A percentile compares a stretch with the other conserved stretches of the same genome.
Conservation (phyloP, 2,888 invertebrate genomes). For the Zygogramma bicolorata region DNA sequence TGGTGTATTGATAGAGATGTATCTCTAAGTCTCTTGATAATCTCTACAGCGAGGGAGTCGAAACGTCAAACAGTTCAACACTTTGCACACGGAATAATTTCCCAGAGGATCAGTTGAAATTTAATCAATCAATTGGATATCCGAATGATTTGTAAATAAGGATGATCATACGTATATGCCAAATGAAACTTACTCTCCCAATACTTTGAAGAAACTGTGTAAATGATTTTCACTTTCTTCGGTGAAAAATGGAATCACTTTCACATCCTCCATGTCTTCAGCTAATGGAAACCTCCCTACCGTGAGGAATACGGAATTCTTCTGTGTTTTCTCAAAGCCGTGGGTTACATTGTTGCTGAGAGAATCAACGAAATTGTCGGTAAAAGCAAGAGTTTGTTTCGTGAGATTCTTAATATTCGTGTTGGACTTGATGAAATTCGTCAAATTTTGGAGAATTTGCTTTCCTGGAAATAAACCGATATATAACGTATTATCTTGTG, state of each 20-base stretch:
- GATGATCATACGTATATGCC: background rate
- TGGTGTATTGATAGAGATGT: too few species aligned
- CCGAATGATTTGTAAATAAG: too few species aligned
- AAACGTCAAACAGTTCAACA: too few species aligned
- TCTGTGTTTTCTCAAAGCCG: constrained; percentile 35
- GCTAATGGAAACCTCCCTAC: constrained; percentile 30
- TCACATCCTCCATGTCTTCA: constrained; percentile 16
- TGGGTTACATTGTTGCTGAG: constrained; percentile 10
- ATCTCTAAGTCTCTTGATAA: too few species aligned
- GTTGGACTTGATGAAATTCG: constrained; percentile 63
- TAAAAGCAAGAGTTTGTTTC: constrained; percentile 72
- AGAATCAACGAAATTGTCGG: constrained; percentile 90
- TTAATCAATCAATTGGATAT: too few species aligned
- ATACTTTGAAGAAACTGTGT: constrained; percentile 25
- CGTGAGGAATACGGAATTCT: constrained; percentile 50
- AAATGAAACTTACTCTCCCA: constrained; percentile 37
- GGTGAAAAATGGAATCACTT: constrained; percentile 19
- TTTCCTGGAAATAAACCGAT: constrained; percentile 23
- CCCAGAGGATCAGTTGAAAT: too few species aligned
- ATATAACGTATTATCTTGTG: too few species aligned
- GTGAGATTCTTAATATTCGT: background rate
- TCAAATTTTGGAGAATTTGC: constrained; percentile 28
- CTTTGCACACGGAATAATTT: too few species aligned
- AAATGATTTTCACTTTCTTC: constrained; percentile 18
- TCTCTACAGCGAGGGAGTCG: too few species aligned